These are phyloP conservation scores for Plodia interpunctella DNA, from an alignment of 1,140 invertebrate genomes.

Conservation along the genomic window DNA sequence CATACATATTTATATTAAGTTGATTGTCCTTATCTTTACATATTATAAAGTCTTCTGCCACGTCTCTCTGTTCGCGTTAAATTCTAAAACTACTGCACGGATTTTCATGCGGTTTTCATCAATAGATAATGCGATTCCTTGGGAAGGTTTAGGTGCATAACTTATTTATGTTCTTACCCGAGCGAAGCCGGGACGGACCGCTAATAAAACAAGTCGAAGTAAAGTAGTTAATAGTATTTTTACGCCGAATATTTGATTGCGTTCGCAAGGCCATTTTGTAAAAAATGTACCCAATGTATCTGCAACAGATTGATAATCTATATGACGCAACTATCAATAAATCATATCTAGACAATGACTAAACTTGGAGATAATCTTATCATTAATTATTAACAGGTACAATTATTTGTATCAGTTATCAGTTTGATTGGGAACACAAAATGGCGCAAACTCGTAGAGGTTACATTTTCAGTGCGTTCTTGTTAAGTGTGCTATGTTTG, in stretches of 20 bases:
- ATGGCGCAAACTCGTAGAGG: conserved; percentile 63
- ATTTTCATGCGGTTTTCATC: too few species aligned
- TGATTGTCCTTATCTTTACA: too few species aligned
- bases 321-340: not conserved
- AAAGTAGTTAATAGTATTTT: too few species aligned
- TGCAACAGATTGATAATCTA: too few species aligned
- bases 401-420: conserved; percentile 22
- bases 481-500: conserved; percentile 47
- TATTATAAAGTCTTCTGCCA: too few species aligned
- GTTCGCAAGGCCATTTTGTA: not conserved
- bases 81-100: too few species aligned
- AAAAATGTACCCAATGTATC: not conserved
- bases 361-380: not conserved
- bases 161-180: too few species aligned
- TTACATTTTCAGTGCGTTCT: conserved; percentile 58
- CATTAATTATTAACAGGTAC: not conserved
- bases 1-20: too few species aligned
- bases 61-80: not conserved
- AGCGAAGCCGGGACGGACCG: too few species aligned
- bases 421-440: conserved; percentile 24
- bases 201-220: too few species aligned
- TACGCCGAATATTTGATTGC: not conserved
- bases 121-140: too few species aligned
- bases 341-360: not conserved
- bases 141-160: too few species aligned